Evolutionary conservation across 2,113 vertebrate genomes (phyloP).

Genomic region (Pseudorasbora parva): DNA sequence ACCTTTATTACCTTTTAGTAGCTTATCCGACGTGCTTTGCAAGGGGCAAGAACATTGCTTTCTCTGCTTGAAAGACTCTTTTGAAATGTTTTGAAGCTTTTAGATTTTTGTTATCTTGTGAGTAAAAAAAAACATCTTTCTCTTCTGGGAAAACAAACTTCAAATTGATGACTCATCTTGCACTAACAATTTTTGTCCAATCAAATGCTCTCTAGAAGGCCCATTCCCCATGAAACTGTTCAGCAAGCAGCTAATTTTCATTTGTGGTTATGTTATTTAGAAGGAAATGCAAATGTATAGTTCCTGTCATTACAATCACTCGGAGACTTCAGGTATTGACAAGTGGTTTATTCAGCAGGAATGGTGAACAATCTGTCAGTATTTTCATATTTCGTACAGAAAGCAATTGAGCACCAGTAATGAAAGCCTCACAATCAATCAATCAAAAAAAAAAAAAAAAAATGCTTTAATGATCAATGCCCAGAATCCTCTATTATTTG

Average conservation of each 20-base stretch:
- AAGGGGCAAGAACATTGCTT: background rate
- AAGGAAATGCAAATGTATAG: background rate
- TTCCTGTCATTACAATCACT: background rate
- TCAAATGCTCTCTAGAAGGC: background rate
- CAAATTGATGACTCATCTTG: background rate
- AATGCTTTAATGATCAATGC: conserved; percentile 57
- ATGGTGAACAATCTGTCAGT: conserved; percentile 80
- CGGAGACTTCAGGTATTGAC: conserved; percentile 66
- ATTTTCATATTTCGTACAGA: conserved; percentile 72
- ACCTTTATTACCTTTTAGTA: background rate
- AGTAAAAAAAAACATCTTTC: background rate
- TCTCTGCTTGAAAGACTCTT: background rate
- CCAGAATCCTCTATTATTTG: conserved; percentile 8
- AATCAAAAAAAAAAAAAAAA: conserved; percentile 37
- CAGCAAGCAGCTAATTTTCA: background rate
- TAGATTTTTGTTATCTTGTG: background rate
- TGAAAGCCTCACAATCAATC: conserved; percentile 69
- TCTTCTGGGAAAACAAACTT: background rate
- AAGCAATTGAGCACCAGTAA: conserved; percentile 74
- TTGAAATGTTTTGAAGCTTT: background rate
- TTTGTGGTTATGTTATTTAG: background rate
- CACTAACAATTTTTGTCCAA: conserved; percentile 3
- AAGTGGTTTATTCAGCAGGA: conserved; percentile 86
- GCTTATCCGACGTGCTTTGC: background rate
- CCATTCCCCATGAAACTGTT: background rate